phyloP scores from a whole-genome alignment of 1,140 invertebrate genomes.

The Nephotettix cincticeps region DNA sequence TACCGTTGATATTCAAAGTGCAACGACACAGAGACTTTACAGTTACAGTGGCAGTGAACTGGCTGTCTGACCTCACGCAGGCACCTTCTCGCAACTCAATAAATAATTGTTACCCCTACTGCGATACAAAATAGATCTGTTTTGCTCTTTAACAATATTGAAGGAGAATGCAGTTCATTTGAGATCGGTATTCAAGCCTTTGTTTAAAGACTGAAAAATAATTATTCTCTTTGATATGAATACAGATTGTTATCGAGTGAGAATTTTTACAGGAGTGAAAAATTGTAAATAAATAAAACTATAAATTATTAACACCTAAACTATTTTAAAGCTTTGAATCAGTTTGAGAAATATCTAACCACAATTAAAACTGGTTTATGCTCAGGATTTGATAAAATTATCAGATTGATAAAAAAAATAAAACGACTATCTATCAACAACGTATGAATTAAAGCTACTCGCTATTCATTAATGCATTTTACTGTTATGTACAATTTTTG shows the following conservation, averaged over 20 bases:
- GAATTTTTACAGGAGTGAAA: constrained; percentile 2
- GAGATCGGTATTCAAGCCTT: constrained; percentile 2
- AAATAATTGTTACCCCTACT: neutral
- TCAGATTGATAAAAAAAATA: neutral
- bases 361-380: neutral
- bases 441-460: neutral
- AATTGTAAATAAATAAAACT: constrained; percentile 5
- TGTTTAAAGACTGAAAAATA: neutral
- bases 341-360: neutral
- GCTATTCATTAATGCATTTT: neutral
- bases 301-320: constrained; percentile 15
- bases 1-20: neutral
- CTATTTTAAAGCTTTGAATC: constrained; percentile 12
- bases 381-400: neutral
- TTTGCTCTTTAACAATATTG: neutral
- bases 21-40: neutral
- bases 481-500: neutral
- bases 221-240: constrained; percentile 6
- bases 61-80: neutral
- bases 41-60: neutral
- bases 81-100: neutral
- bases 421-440: neutral
- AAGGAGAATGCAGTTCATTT: neutral
- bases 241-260: constrained; percentile 12
- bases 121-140: neutral